Evolutionary conservation across 2,888 invertebrate genomes (phyloP).

Genomic region (Papilio protenor): DNA sequence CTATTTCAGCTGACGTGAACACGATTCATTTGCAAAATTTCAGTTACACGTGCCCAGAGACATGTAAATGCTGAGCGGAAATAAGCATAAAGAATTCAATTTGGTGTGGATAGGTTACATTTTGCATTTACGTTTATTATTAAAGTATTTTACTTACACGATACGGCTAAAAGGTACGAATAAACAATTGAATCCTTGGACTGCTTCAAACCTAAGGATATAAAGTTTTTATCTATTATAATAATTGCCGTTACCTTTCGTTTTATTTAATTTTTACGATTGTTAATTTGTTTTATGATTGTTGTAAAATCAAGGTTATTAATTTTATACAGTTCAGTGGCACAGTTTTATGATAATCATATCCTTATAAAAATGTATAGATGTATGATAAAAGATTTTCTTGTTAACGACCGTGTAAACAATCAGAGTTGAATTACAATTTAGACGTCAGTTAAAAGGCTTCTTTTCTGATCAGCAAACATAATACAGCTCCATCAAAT

Average conservation of each 20-base stretch:
- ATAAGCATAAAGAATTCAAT: neutral
- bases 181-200: neutral
- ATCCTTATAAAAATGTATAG: neutral
- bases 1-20: neutral
- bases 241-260: constrained; percentile 8
- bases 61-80: neutral
- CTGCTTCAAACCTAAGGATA: neutral
- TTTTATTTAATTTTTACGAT: constrained; percentile 11
- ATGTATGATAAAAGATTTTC: neutral
- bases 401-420: neutral
- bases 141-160: too few species aligned
- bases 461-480: neutral
- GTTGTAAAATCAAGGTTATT: constrained; percentile 26
- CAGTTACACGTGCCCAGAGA: neutral
- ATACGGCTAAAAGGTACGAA: neutral
- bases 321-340: neutral
- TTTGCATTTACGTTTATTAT: too few species aligned
- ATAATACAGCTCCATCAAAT: neutral
- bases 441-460: neutral
- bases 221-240: neutral
- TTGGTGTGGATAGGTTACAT: too few species aligned
- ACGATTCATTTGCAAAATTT: neutral
- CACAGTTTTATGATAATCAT: neutral
- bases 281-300: constrained; percentile 9
- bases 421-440: constrained; percentile 4